These are phyloP conservation scores for Axis porcinus DNA, from an alignment of 2,113 vertebrate genomes.

Conservation along the genomic window DNA sequence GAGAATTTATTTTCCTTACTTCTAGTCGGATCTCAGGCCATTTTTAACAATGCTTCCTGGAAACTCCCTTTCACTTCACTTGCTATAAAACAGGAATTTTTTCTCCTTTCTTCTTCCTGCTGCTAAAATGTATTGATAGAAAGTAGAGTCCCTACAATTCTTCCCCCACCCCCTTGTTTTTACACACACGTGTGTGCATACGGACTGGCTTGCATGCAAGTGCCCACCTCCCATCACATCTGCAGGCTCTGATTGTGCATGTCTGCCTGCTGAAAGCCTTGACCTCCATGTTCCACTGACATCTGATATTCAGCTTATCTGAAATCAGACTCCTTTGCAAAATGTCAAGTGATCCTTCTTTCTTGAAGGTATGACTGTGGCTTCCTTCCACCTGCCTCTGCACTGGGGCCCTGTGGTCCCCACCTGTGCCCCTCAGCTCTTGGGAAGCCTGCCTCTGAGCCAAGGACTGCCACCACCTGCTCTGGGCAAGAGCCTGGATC, in stretches of 20 bases:
- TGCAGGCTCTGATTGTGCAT: background rate
- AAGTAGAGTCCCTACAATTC: background rate
- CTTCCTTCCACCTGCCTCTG: background rate
- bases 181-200: rapidly evolving
- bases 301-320: background rate
- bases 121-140: background rate
- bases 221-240: too few species aligned
- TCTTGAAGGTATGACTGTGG: background rate
- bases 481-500: background rate
- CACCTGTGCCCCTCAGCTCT: too few species aligned
- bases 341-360: background rate
- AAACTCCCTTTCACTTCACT: background rate
- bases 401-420: background rate
- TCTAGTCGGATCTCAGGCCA: background rate
- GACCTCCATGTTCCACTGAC: background rate
- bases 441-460: background rate
- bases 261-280: background rate
- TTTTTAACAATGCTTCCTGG: background rate
- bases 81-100: background rate
- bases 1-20: background rate
- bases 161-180: background rate
- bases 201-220: background rate
- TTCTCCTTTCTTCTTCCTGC: background rate
- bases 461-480: too few species aligned
- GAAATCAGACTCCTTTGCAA: background rate